Conservation (phyloP, 1,140 invertebrate genomes). For the Drosophila chauvacae region DNA sequence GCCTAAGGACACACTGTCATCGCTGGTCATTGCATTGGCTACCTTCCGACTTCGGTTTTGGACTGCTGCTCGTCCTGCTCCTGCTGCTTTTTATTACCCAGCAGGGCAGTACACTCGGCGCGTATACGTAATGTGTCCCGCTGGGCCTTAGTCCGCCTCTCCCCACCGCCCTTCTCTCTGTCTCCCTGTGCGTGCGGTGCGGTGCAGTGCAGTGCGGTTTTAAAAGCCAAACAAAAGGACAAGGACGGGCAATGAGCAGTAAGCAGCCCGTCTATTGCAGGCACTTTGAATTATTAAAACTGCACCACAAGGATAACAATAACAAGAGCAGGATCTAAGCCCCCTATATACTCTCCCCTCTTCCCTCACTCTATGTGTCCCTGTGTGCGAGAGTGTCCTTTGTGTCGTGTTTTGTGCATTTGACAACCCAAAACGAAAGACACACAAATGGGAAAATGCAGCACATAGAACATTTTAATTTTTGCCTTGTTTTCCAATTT, state of each 20-base stretch:
- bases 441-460: slow-evolving; percentile 1
- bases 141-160: slow-evolving; percentile 11
- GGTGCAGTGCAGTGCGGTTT: slow-evolving; percentile 23
- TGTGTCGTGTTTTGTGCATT: slow-evolving; percentile 46
- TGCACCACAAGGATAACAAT: slow-evolving; percentile 59
- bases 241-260: slow-evolving; percentile 50
- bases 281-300: slow-evolving; percentile 81
- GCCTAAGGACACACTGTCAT: slow-evolving; percentile 13
- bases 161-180: neutral
- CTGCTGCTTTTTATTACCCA: slow-evolving; percentile 32
- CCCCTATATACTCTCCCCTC: neutral
- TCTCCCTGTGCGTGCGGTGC: slow-evolving; percentile 6
- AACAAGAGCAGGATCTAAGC: slow-evolving; percentile 35
- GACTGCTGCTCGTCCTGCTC: slow-evolving; percentile 2
- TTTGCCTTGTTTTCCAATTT: slow-evolving; percentile 9
- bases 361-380: neutral
- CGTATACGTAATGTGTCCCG: slow-evolving; percentile 41
- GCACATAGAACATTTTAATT: slow-evolving; percentile 17
- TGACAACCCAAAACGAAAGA: slow-evolving; percentile 38
- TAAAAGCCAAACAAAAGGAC: slow-evolving; percentile 63
- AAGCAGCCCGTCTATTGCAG: slow-evolving; percentile 63
- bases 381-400: slow-evolving; percentile 25
- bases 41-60: slow-evolving; percentile 12
- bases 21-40: slow-evolving; percentile 12
- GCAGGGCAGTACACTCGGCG: slow-evolving; percentile 8